Evolutionary conservation across 2,113 vertebrate genomes (phyloP), one percentile per base, ranked within the genome.

Genomic region (Nestor notabilis): DNA sequence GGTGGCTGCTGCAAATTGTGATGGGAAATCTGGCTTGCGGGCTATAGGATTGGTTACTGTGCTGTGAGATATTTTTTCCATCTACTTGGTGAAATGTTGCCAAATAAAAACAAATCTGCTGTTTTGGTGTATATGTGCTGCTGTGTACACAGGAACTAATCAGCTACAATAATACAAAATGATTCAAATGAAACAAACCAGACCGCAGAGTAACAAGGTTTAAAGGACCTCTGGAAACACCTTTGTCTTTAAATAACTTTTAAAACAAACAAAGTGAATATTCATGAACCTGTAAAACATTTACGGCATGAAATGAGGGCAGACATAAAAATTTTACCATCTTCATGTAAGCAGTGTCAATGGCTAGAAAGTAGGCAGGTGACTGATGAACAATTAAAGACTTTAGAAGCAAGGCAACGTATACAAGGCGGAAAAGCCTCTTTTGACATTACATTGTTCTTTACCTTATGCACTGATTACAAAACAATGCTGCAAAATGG

Each of bases 191-290:
- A 93, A 95, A 69, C 63, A 90, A 78, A 88, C 41, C 63, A 20
- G 87, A 41, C 71, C 92, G 46, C 18, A 72, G 49, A 93, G 47
- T 79, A 90, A 44, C 31, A 88, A 74, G 24, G 43, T 85, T 89
- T 70, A 49, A 82, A 91, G 61, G 90, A 77, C 11, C 31, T 2
- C 50, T 63, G 17, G 64, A 50, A 97, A 83, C 39, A 75, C 43
- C 35, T 43, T 89, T 93, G 43, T 86, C 66, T 88, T 95, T 52
- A 87, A 94, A 83, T 61, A 93, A 82, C 28, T 82, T 71, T 39
- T 87, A 90, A 93, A 96, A 41, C n/a, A 69, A 89, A 89, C 35
- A 83, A 31, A 87, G 82, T 82, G 8, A 83, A 66, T 94, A 95
- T 94, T 96, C 27, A 89, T 95, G 49, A 79, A 64, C 41, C 25